Evolutionary conservation across 1,140 invertebrate species (phyloP).

Genomic region (Drosophila paulistorum): DNA sequence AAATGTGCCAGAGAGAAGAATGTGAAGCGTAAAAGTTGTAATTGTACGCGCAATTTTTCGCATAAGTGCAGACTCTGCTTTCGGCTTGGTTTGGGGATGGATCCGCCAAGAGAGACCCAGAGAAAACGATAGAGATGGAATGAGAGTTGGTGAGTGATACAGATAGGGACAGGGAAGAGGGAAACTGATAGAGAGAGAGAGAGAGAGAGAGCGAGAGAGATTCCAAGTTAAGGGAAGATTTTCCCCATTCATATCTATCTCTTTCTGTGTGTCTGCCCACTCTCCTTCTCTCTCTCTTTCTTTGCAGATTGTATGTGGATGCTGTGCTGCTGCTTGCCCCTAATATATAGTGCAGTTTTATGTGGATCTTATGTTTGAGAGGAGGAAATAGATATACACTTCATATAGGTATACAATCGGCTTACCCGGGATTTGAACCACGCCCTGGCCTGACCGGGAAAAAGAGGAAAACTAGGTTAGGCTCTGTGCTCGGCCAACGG

Average conservation of each 20-base stretch:
- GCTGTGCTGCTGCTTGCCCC: constrained; percentile 45
- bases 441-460: constrained; percentile 53
- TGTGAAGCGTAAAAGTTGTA: background rate
- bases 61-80: constrained; percentile 8
- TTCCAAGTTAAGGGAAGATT: constrained; percentile 11
- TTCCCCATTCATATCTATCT: constrained; percentile 32
- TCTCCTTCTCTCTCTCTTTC: constrained; percentile 7
- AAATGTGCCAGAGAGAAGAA: constrained; percentile 6
- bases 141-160: background rate
- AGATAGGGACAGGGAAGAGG: background rate
- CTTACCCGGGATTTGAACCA: constrained; percentile 79
- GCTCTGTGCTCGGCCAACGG: constrained; percentile 20
- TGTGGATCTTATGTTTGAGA: constrained; percentile 58
- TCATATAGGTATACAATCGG: constrained; percentile 39
- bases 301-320: constrained; percentile 42
- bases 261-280: background rate
- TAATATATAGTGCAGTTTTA: constrained; percentile 48
- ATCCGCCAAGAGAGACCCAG: constrained; percentile 11
- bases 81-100: background rate
- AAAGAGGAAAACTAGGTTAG: constrained; percentile 61
- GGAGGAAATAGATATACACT: constrained; percentile 33
- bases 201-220: constrained; percentile 17
- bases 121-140: background rate
- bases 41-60: constrained; percentile 37
- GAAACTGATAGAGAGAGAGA: background rate